phyloP scores from a whole-genome alignment of 37 sponge, comb jelly and placozoan species.

The Oscarella lobularis region DNA sequence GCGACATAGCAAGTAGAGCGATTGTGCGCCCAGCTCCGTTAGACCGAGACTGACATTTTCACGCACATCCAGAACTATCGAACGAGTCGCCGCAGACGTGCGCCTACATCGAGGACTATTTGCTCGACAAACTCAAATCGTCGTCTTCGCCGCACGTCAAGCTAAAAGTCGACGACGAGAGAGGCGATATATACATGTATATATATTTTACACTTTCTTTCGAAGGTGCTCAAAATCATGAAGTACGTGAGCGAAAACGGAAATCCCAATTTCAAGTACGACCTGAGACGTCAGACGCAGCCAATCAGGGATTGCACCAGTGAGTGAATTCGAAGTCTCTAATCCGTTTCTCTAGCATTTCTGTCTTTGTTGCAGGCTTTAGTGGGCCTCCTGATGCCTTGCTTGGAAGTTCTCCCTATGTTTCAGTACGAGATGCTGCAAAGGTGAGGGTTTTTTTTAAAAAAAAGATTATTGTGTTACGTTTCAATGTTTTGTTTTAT shows the following conservation, averaged over 20 bases:
- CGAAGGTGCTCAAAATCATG: neutral
- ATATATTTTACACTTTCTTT: neutral
- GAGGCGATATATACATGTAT: no score
- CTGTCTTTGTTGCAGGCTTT: neutral
- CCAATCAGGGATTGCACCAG: neutral
- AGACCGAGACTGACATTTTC: neutral
- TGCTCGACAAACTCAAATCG: constrained; percentile 39
- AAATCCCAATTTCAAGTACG: neutral
- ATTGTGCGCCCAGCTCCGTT: neutral
- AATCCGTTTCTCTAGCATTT: no score
- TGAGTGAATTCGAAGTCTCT: neutral
- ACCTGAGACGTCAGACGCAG: neutral
- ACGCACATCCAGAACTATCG: constrained; percentile 42
- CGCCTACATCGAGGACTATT: constrained; percentile 54
- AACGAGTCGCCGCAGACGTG: constrained; percentile 55
- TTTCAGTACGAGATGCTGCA: neutral
- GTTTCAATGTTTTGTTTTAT: neutral
- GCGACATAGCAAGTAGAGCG: neutral
- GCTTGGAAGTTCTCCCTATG: neutral
- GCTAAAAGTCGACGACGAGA: constrained; percentile 25
- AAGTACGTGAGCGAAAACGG: neutral
- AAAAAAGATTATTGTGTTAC: neutral
- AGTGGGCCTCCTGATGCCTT: neutral
- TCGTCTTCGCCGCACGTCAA: constrained; percentile 51
- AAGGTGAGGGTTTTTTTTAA: neutral